A percentile compares a stretch with the other conserved stretches of the same genome.
Evolutionary conservation across 2,888 invertebrate genomes (phyloP).

Genomic region (Campoletis raptor): DNA sequence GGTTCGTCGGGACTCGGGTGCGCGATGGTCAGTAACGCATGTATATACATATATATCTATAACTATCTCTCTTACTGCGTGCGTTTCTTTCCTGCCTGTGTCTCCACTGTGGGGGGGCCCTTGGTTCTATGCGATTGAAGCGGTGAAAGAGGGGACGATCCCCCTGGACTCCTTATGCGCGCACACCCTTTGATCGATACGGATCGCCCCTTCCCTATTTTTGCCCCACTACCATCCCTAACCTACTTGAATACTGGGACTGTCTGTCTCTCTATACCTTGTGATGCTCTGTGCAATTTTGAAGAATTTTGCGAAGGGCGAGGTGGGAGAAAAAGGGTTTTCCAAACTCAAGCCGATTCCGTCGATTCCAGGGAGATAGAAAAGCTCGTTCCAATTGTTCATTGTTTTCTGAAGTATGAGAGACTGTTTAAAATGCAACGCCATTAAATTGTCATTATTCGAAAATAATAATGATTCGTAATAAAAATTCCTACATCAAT

Average conservation of each 20-base stretch:
- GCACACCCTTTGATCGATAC: slow-evolving; percentile 69
- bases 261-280: neutral
- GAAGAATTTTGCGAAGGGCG: slow-evolving; percentile 22
- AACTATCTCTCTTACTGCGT: neutral
- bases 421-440: neutral
- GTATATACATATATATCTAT: neutral
- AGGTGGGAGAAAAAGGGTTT: neutral
- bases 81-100: neutral
- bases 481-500: neutral
- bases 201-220: slow-evolving; percentile 51
- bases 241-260: neutral
- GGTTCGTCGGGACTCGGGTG: slow-evolving; percentile 26
- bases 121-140: slow-evolving; percentile 54
- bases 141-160: slow-evolving; percentile 45
- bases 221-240: neutral
- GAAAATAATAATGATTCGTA: neutral
- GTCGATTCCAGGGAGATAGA: neutral
- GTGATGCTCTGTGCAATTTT: slow-evolving; percentile 32
- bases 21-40: slow-evolving; percentile 65
- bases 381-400: neutral
- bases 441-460: neutral
- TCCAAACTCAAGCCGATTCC: neutral
- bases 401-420: neutral
- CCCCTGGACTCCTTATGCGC: slow-evolving; percentile 43
- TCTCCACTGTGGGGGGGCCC: slow-evolving; percentile 67